These are phyloP conservation scores for Hesperophylax magnus DNA, from an alignment of 1,140 invertebrate genomes.

Conservation along the genomic window DNA sequence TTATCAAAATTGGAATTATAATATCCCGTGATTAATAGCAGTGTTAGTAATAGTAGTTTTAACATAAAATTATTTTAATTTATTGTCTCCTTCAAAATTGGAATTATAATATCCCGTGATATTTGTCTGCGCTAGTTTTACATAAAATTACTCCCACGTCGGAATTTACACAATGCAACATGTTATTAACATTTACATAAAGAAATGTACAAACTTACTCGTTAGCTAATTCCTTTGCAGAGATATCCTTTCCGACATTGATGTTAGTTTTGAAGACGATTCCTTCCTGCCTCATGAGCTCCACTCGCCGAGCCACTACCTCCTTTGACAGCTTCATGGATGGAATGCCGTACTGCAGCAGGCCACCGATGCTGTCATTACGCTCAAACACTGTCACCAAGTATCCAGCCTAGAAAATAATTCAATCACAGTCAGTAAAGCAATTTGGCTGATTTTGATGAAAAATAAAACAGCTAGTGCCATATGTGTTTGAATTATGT, in stretches of 20 bases:
- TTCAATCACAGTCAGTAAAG: neutral
- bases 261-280: slow-evolving; percentile 91
- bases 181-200: neutral
- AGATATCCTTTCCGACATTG: slow-evolving; percentile 93
- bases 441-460: neutral
- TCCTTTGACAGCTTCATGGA: slow-evolving; percentile 97
- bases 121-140: too few species aligned
- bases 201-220: slow-evolving; percentile 63
- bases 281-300: slow-evolving; percentile 91
- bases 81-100: too few species aligned
- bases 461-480: too few species aligned
- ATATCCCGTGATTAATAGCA: too few species aligned
- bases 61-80: too few species aligned
- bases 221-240: slow-evolving; percentile 77
- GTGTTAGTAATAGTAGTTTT: too few species aligned
- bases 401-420: slow-evolving; percentile 80
- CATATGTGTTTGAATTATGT: too few species aligned
- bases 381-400: slow-evolving; percentile 95
- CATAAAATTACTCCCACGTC: too few species aligned
- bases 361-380: slow-evolving; percentile 94
- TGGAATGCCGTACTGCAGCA: slow-evolving; percentile 98
- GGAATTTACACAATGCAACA: too few species aligned
- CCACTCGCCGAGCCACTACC: slow-evolving; percentile 91
- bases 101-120: too few species aligned
- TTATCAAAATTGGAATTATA: too few species aligned